Evolutionary conservation across 2,113 vertebrate genomes (phyloP).

Genomic region (Aspidoscelis tigris): DNA sequence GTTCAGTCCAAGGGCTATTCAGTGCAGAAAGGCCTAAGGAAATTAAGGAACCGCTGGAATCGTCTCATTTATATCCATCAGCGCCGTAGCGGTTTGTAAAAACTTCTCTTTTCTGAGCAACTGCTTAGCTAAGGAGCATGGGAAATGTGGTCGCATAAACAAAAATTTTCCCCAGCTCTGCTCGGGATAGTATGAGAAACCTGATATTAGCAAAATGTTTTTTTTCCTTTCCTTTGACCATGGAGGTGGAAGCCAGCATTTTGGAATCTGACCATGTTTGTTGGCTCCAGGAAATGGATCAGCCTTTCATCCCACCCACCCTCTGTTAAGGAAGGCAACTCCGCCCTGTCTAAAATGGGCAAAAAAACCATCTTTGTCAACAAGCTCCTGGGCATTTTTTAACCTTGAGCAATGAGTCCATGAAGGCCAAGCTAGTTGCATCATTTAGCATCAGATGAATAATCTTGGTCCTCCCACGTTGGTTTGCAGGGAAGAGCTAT

Average conservation of each 20-base stretch:
- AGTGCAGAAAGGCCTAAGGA: too few species aligned
- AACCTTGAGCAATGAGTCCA: slow-evolving; percentile 64
- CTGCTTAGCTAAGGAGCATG: too few species aligned
- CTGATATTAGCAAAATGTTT: too few species aligned
- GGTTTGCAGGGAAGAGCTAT: slow-evolving; percentile 65
- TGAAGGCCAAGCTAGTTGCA: slow-evolving; percentile 45
- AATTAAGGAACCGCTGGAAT: too few species aligned
- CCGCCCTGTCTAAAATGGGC: slow-evolving; percentile 74
- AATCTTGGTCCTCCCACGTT: slow-evolving; percentile 58
- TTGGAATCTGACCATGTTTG: slow-evolving; percentile 69
- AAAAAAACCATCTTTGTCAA: slow-evolving; percentile 74
- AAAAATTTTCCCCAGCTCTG: too few species aligned
- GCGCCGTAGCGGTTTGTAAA: too few species aligned
- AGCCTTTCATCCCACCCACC: slow-evolving; percentile 65
- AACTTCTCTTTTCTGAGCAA: too few species aligned
- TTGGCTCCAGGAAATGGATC: slow-evolving; percentile 70
- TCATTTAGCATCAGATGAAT: slow-evolving; percentile 51
- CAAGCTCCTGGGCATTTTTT: slow-evolving; percentile 67
- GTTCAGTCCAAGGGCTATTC: too few species aligned
- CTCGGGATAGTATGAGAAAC: too few species aligned
- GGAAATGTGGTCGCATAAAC: too few species aligned
- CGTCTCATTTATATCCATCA: too few species aligned
- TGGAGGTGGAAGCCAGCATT: slow-evolving; percentile 36
- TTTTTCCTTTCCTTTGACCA: too few species aligned
- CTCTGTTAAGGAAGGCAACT: slow-evolving; percentile 74